Evolutionary conservation across 2,113 vertebrate species (phyloP).

Genomic region (Ptychochromis oligacanthus): DNA sequence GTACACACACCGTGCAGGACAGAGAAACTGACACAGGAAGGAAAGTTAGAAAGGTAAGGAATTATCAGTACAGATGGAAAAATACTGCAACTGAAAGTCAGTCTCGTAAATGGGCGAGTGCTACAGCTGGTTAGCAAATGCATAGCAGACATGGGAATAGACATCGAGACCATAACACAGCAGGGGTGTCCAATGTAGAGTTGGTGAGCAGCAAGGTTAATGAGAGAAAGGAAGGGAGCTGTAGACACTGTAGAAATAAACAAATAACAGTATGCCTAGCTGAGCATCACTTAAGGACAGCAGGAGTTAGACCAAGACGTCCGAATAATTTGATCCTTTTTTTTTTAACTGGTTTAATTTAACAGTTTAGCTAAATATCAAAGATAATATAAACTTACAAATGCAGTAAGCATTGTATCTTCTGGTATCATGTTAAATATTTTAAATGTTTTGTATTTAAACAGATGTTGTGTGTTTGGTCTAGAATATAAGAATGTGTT

Average conservation of each 20-base stretch:
- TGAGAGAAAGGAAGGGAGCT: neutral
- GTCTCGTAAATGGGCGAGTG: neutral
- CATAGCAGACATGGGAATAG: neutral
- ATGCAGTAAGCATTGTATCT: neutral
- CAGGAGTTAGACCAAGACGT: neutral
- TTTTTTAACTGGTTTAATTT: neutral
- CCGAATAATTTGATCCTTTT: neutral
- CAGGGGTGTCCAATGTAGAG: neutral
- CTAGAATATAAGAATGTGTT: neutral
- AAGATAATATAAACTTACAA: neutral
- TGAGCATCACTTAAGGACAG: neutral
- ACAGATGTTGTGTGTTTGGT: neutral
- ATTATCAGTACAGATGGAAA: neutral
- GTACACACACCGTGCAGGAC: slow-evolving; percentile 15
- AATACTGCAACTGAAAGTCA: neutral
- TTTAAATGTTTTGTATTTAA: neutral
- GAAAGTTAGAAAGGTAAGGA: slow-evolving; percentile 26
- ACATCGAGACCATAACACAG: neutral
- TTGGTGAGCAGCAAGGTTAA: neutral
- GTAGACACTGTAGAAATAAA: neutral
- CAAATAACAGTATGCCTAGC: neutral
- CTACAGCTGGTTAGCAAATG: neutral
- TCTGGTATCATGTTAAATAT: neutral
- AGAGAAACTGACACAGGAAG: slow-evolving; percentile 13
- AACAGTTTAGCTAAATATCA: neutral